Conservation (phyloP, 30 jellyfish, hydroid and myxozoan genomes). For the Turritopsis rubra region DNA sequence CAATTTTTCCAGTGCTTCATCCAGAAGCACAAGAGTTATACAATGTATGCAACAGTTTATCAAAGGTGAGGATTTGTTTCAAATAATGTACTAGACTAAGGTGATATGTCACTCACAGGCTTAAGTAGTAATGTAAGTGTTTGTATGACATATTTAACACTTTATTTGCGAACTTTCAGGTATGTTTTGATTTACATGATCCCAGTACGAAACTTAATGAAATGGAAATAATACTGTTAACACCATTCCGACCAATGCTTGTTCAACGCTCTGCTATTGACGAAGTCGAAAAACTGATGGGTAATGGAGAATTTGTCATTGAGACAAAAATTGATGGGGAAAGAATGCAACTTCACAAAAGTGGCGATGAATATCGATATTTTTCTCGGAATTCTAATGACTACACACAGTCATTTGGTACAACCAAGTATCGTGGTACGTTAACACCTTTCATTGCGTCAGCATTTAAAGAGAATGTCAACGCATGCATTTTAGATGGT, state of each 20-base stretch:
- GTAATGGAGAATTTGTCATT: conserved; percentile 46
- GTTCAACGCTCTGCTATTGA: conserved; percentile 61
- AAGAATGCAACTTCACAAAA: conserved; percentile 79
- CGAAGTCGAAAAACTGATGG: conserved; percentile 71
- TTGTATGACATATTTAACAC: too few species aligned
- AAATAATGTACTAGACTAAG: neutral
- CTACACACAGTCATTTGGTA: conserved; percentile 73
- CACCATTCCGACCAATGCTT: conserved; percentile 94
- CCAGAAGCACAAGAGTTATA: conserved; percentile 85
- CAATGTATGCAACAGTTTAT: conserved; percentile 72
- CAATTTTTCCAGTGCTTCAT: conserved; percentile 62
- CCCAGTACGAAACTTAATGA: conserved; percentile 49
- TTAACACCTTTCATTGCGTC: conserved; percentile 53
- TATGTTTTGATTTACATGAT: conserved; percentile 71
- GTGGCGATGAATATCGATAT: conserved; percentile 58
- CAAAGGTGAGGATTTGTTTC: conserved; percentile 37
- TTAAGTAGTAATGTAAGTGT: neutral
- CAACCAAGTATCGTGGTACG: conserved; percentile 63
- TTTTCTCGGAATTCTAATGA: conserved; percentile 53
- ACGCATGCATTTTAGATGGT: conserved; percentile 76
- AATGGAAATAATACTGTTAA: conserved; percentile 47
- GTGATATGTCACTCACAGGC: neutral
- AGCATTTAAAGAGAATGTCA: conserved; percentile 28
- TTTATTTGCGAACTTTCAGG: too few species aligned
- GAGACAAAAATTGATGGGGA: conserved; percentile 94